Conservation (phyloP, 2,888 invertebrate species). For the Ariolimax columbianus region DNA sequence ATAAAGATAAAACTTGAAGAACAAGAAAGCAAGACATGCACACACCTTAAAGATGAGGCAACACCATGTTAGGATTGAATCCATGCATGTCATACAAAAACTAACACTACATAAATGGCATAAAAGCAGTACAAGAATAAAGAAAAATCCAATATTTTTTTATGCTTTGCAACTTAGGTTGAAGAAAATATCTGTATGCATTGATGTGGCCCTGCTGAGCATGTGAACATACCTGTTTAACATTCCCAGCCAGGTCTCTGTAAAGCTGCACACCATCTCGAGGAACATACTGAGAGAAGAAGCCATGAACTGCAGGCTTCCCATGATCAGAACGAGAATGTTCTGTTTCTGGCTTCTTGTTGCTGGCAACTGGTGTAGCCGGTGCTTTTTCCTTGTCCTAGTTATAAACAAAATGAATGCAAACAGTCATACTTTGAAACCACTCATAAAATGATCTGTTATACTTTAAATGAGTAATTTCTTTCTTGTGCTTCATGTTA, state of each 20-base stretch:
- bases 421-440: background rate
- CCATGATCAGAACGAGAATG: constrained; percentile 8
- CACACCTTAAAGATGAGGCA: no score
- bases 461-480: no score
- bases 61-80: no score
- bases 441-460: background rate
- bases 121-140: no score
- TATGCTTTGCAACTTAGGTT: no score
- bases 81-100: no score
- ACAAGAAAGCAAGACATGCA: no score
- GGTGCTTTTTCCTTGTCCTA: constrained; percentile 66
- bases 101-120: no score
- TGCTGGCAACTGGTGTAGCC: background rate
- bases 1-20: no score
- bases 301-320: constrained; percentile 64
- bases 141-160: no score
- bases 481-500: no score
- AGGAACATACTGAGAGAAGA: constrained; percentile 75
- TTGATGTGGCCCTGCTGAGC: background rate
- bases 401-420: background rate
- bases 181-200: no score
- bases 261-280: constrained; percentile 92
- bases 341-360: constrained; percentile 15
- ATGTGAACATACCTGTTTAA: constrained; percentile 84
- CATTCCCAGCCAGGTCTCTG: constrained; percentile 94